Evolutionary conservation across 2,888 invertebrate genomes (phyloP).

Genomic region (Strigamia maritima): DNA sequence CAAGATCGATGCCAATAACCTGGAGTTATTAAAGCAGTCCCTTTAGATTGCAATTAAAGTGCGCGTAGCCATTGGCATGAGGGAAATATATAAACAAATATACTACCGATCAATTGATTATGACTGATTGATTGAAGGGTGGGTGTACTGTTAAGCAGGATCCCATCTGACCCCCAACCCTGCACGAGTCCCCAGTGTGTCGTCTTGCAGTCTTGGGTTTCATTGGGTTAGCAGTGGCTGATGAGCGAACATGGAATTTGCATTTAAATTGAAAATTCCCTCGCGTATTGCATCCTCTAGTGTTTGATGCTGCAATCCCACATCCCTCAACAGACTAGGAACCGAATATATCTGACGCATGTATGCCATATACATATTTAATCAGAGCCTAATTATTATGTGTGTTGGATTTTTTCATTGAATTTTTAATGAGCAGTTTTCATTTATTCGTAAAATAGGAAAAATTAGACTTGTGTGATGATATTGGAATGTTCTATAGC

Average conservation of each 20-base stretch:
- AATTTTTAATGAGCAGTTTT: too few relatives aligned
- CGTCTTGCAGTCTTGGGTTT: constrained; percentile 18
- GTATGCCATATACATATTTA: not conserved
- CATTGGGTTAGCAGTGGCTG: constrained; percentile 25
- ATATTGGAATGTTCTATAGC: too few relatives aligned
- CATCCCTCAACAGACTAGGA: not conserved
- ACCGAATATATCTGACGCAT: not conserved
- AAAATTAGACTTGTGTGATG: too few relatives aligned
- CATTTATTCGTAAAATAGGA: too few relatives aligned
- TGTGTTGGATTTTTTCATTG: not conserved
- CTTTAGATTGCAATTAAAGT: not conserved
- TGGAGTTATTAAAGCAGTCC: not conserved
- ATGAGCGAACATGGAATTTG: constrained; percentile 35
- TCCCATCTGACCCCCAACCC: constrained; percentile 8
- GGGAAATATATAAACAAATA: not conserved
- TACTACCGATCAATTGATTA: not conserved
- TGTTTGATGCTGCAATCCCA: constrained; percentile 20
- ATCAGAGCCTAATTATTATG: not conserved
- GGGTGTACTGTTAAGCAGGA: not conserved
- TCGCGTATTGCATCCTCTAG: constrained; percentile 16
- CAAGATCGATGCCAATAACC: constrained; percentile 16
- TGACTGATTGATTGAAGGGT: not conserved
- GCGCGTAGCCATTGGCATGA: not conserved
- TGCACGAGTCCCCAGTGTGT: constrained; percentile 18
- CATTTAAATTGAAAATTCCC: constrained; percentile 36